Conservation (phyloP, 2,888 invertebrate genomes). For the Cantharis flavilabris region DNA sequence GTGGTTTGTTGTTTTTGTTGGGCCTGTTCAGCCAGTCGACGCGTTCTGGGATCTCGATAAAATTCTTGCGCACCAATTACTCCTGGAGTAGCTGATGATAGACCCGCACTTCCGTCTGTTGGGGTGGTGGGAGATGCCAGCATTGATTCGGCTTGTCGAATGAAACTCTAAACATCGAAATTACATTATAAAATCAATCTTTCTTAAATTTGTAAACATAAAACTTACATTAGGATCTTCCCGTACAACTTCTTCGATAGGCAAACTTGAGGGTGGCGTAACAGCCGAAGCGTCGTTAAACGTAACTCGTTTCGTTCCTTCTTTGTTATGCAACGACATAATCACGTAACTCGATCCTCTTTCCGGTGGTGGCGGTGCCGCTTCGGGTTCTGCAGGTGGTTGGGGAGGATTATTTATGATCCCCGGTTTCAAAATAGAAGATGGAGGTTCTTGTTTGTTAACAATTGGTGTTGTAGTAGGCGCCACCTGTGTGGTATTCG, state of each 20-base stretch:
- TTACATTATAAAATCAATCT: background rate
- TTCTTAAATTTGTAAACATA: background rate
- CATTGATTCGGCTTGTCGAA: slow-evolving; percentile 79
- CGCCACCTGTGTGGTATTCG: slow-evolving; percentile 39
- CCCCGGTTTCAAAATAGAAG: slow-evolving; percentile 55
- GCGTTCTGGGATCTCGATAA: slow-evolving; percentile 90
- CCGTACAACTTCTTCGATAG: slow-evolving; percentile 46
- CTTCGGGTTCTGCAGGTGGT: slow-evolving; percentile 47
- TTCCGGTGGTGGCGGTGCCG: slow-evolving; percentile 78
- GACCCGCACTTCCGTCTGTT: slow-evolving; percentile 58
- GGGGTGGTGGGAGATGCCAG: slow-evolving; percentile 78
- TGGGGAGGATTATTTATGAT: slow-evolving; percentile 42
- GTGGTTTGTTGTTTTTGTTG: slow-evolving; percentile 65
- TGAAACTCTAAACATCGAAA: slow-evolving; percentile 66
- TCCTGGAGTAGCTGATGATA: slow-evolving; percentile 77
- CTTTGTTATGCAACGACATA: slow-evolving; percentile 66
- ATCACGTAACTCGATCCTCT: slow-evolving; percentile 87
- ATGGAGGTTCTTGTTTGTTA: slow-evolving; percentile 48
- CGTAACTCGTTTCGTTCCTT: slow-evolving; percentile 54
- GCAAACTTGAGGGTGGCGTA: slow-evolving; percentile 42
- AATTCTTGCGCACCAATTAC: slow-evolving; percentile 99
- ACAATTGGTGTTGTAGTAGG: slow-evolving; percentile 51
- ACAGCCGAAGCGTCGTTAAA: slow-evolving; percentile 50
- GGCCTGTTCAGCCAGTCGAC: slow-evolving; percentile 80
- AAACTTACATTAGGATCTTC: slow-evolving; percentile 83